Evolutionary conservation across 2,888 invertebrate genomes (phyloP), one percentile per base, ranked within the genome.

Genomic region (Endomychus coccineus): DNA sequence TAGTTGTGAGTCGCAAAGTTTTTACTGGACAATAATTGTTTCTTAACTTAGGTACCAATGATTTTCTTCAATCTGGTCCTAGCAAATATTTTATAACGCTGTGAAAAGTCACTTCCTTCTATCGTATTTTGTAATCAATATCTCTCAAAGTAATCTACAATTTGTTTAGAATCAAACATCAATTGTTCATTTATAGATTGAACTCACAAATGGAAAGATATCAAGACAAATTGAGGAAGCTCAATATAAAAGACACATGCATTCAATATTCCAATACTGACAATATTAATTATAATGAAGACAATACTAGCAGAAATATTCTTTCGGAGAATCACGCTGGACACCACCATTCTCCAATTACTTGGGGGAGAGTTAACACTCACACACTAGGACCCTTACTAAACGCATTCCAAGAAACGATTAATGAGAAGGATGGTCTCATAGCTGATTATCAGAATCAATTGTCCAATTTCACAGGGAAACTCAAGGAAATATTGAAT

Each of bases 201-300:
- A 87, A 87, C 58, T 75, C 81, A 1, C 85, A 87, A 51, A 65
- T 88, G 14, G 83, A 85, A 42, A 69, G 77, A 2, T 85, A 84
- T 55, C 87, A 87, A 62, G 81, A 85, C 50, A 79, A 75, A 46
- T 43, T 81, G 0, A 68, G 77, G n/a, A 62, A 56, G 32, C 39
- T 48, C 35, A 51, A 60, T 43, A 16, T 56, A 37, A 44, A 32
- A 29, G 44, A 51, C 9, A 41, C 48, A 9, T 13, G 14, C 3
- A 30, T 34, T 27, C 34, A 38, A 27, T 40, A 21, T 6, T 9
- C 15, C 15, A 25, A 31, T 17, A 27, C 41, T n/a, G 44, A 47
- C 27, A 39, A 34, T 7, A 24, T 40, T 2, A 39, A 45, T 2
- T 36, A 34, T 2, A 39, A 39, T 27, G 23, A 42, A 15, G 39